Conservation (phyloP, 2,797 vertebrate genomes). For the Podarcis siculus region DNA sequence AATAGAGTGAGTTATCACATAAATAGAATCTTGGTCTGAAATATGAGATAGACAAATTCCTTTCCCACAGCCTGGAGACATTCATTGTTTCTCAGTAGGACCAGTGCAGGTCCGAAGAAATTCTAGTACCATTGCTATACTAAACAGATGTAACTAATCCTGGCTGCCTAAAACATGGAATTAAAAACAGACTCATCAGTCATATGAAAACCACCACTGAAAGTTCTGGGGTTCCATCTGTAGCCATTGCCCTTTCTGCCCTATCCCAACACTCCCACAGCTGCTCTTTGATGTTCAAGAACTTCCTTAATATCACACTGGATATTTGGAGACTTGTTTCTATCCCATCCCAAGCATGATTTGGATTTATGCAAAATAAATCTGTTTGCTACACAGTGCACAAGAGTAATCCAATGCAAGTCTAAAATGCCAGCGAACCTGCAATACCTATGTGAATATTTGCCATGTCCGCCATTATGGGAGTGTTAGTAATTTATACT, state of each 20-base stretch:
- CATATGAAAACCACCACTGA: not conserved
- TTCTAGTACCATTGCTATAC: not conserved
- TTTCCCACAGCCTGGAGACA: not conserved
- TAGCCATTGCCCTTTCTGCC: not conserved
- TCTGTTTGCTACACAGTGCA: not conserved
- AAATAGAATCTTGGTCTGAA: slow-evolving; percentile 9
- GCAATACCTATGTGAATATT: not conserved
- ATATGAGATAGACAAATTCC: not conserved
- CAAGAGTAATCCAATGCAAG: not conserved
- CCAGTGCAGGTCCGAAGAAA: not conserved
- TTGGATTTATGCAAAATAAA: not conserved
- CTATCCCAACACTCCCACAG: not conserved
- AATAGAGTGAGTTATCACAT: slow-evolving; percentile 7
- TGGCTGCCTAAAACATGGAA: not conserved
- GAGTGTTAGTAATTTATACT: not conserved
- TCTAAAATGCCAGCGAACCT: not conserved
- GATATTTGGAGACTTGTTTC: not conserved
- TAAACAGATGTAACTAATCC: not conserved
- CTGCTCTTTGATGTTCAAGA: not conserved
- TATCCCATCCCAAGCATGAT: not conserved
- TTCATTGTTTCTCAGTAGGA: not conserved
- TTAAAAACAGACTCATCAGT: not conserved
- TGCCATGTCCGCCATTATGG: not conserved
- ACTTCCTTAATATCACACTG: not conserved
- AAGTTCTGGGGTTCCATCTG: not conserved